Evolutionary conservation across 2,113 vertebrate genomes (phyloP).

Genomic region (Podiceps cristatus): DNA sequence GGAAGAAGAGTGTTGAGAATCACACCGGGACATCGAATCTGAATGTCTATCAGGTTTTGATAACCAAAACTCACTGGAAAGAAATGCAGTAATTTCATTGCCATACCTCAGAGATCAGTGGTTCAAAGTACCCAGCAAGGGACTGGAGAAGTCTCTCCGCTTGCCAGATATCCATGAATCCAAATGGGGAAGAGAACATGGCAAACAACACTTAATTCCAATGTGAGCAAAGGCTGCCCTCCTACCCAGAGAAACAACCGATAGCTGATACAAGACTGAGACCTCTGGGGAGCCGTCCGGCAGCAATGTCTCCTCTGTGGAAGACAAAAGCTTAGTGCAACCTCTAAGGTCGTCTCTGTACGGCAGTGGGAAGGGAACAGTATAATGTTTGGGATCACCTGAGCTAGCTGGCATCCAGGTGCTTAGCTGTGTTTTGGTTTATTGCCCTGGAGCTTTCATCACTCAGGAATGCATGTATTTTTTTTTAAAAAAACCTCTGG

Average conservation of each 20-base stretch:
- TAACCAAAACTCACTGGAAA: background rate
- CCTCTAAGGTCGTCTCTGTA: background rate
- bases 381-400: background rate
- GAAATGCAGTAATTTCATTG: background rate
- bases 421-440: background rate
- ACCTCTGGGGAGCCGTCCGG: background rate
- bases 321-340: background rate
- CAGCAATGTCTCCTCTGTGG: background rate
- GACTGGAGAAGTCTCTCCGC: background rate
- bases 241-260: background rate
- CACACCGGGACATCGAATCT: background rate
- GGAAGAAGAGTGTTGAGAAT: background rate
- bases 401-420: background rate
- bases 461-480: background rate
- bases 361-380: background rate
- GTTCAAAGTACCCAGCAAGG: background rate
- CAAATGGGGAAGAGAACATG: background rate
- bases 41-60: background rate
- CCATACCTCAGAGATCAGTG: background rate
- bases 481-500: background rate
- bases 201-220: background rate
- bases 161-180: background rate
- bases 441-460: background rate
- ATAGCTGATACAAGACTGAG: background rate
- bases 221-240: background rate